phyloP scores from a whole-genome alignment of 2,113 vertebrate genomes.

The Rattus rattus region DNA sequence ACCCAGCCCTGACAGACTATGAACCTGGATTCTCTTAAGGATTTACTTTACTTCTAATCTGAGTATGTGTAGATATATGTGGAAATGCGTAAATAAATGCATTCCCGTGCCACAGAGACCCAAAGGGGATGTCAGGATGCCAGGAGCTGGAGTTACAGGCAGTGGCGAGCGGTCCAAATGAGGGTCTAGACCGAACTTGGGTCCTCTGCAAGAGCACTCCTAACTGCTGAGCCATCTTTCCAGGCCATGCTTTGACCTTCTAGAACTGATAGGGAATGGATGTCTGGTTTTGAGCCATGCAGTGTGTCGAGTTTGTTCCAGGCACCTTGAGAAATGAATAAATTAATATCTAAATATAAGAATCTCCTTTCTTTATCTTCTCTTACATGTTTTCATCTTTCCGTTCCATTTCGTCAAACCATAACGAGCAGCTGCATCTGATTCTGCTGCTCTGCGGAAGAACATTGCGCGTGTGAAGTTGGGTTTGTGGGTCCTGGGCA shows the following conservation, averaged over 20 bases:
- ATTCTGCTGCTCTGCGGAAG: background rate
- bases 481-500: background rate
- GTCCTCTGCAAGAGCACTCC: background rate
- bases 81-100: too few relatives aligned
- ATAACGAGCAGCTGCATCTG: too few relatives aligned
- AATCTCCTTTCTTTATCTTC: background rate
- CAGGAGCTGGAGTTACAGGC: background rate
- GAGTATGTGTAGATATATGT: background rate
- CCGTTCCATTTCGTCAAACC: background rate
- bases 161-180: background rate
- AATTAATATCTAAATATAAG: background rate
- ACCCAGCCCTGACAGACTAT: background rate
- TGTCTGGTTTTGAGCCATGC: background rate
- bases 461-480: background rate
- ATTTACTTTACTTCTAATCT: background rate
- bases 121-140: background rate
- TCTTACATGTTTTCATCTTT: background rate
- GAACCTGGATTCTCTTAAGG: background rate
- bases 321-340: background rate
- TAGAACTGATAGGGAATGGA: background rate
- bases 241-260: background rate
- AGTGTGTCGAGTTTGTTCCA: background rate
- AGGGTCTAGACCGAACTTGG: background rate
- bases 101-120: background rate
- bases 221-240: background rate